phyloP scores from a whole-genome alignment of 92 coral and sea anemone genomes.

The Epizoanthus stellaris region DNA sequence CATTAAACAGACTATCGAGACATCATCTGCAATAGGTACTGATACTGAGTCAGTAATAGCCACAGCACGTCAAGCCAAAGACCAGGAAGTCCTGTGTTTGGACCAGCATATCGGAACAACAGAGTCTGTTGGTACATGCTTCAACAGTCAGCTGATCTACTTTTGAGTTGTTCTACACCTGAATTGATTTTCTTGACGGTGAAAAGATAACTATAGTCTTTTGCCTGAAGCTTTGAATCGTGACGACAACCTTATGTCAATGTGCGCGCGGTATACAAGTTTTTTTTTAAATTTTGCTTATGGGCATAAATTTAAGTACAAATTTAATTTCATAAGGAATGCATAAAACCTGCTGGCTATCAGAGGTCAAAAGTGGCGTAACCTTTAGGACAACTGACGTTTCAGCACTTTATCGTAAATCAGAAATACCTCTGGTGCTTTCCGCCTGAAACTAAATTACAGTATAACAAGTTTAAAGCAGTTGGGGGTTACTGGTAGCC shows the following conservation, averaged over 20 bases:
- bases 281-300: slow-evolving; percentile 31
- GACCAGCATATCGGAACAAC: no score
- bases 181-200: slow-evolving; percentile 2
- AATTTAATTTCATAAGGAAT: slow-evolving; percentile 29
- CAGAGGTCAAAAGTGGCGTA: slow-evolving; percentile 2
- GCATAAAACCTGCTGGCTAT: slow-evolving; percentile 29
- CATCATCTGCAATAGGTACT: no score
- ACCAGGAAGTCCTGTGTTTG: no score
- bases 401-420: slow-evolving; percentile 23
- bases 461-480: neutral
- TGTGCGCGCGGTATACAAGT: neutral
- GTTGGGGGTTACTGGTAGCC: no score
- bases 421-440: slow-evolving; percentile 12
- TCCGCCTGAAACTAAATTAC: neutral
- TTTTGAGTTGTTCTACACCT: no score
- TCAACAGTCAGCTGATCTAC: no score
- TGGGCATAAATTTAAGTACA: slow-evolving; percentile 21
- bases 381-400: slow-evolving; percentile 14
- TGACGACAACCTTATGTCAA: slow-evolving; percentile 43
- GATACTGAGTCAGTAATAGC: no score
- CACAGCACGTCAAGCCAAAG: no score
- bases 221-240: neutral
- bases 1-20: no score
- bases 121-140: no score
- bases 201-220: slow-evolving; percentile 19